Percentiles rank a stretch among this genome's conserved stretches.
Conservation (phyloP, 2,113 vertebrate species). For the Xenopus borealis region DNA sequence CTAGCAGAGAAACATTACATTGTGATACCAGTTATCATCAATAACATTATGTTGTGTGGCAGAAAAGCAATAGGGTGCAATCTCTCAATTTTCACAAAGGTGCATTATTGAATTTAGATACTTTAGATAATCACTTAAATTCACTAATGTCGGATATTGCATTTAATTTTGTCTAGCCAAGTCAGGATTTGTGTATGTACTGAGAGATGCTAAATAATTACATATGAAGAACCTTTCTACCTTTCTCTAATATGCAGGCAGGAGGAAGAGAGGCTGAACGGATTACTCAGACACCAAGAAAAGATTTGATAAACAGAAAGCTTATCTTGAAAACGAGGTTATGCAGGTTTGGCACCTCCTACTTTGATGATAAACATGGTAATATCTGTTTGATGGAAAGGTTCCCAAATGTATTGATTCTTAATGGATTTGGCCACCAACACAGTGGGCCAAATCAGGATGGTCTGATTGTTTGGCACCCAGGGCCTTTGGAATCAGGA, state of each 20-base stretch:
- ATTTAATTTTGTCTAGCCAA: no score
- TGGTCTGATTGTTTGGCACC: no score
- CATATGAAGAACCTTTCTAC: not conserved
- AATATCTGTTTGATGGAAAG: no score
- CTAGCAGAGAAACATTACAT: not conserved
- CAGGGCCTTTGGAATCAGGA: no score
- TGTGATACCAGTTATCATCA: not conserved
- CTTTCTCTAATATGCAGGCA: conserved; percentile 21
- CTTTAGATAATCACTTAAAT: not conserved
- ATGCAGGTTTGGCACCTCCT: conserved; percentile 29
- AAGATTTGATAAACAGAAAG: conserved; percentile 29
- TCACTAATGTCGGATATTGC: not conserved
- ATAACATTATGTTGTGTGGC: not conserved
- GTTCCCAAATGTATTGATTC: no score
- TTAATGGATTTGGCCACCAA: no score
- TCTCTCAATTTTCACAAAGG: not conserved
- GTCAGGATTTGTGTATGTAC: not conserved
- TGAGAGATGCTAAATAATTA: not conserved
- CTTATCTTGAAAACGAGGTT: conserved; percentile 45
- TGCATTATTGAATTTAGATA: not conserved
- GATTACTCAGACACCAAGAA: conserved; percentile 40
- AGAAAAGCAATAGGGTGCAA: not conserved
- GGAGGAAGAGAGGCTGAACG: conserved; percentile 21
- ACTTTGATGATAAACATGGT: no score
- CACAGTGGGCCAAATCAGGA: no score